Conservation (phyloP, 1,140 invertebrate genomes). For the Brachionus angularis region DNA sequence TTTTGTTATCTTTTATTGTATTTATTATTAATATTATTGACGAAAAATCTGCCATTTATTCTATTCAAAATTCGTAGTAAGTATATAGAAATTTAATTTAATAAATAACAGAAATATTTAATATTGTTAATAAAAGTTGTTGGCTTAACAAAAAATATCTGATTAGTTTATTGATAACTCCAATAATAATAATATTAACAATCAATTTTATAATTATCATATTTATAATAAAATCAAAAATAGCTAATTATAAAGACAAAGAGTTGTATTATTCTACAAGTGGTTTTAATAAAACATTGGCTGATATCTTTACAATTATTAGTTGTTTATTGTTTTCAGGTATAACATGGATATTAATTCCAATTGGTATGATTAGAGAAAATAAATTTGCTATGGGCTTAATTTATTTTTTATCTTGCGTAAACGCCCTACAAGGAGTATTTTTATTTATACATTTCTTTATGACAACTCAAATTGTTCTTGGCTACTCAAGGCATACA, state of each 20-base stretch:
- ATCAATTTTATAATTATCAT: background rate
- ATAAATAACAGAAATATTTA: background rate
- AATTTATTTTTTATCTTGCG: slow-evolving; percentile 7
- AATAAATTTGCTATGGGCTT: background rate
- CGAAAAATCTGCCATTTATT: background rate
- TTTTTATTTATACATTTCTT: slow-evolving; percentile 37
- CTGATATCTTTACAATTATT: background rate
- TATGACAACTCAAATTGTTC: slow-evolving; percentile 1
- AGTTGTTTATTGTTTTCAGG: slow-evolving; percentile 13
- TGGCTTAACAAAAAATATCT: background rate
- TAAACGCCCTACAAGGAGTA: slow-evolving; percentile 10
- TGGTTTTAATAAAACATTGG: background rate
- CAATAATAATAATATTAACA: background rate
- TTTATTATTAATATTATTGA: background rate
- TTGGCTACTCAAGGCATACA: background rate
- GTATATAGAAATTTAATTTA: background rate
- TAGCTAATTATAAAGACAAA: background rate
- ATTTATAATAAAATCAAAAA: background rate
- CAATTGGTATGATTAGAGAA: background rate
- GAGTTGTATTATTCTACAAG: background rate
- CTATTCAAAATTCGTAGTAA: slow-evolving; percentile 20
- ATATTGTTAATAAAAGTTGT: background rate
- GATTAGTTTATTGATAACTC: background rate
- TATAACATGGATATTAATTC: slow-evolving; percentile 7
- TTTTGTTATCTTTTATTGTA: background rate